Evolutionary conservation across 2,113 vertebrate species (phyloP).

Genomic region (Lamprotornis superbus): DNA sequence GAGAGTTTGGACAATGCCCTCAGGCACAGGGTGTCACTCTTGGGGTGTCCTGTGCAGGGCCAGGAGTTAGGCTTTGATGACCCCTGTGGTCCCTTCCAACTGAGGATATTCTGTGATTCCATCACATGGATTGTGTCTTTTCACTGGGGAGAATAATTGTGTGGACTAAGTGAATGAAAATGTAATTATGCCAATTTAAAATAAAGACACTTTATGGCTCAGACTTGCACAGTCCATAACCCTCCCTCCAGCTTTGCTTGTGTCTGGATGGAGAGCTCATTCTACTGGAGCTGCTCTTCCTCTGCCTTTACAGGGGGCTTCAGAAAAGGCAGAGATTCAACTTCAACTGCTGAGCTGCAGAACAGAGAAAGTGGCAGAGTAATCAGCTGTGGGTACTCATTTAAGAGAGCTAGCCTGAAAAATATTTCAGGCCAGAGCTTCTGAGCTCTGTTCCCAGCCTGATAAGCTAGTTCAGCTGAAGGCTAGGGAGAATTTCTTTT

Average conservation of each 20-base stretch:
- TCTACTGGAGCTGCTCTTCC: not conserved
- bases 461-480: too few relatives aligned
- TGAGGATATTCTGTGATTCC: not conserved
- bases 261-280: not conserved
- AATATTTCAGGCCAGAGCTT: too few relatives aligned
- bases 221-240: not conserved
- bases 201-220: not conserved
- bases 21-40: accelerated
- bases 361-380: not conserved
- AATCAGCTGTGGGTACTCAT: too few relatives aligned
- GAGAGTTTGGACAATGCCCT: not conserved
- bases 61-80: not conserved
- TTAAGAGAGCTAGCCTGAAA: too few relatives aligned
- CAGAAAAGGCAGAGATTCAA: not conserved
- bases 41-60: not conserved
- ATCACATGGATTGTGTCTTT: not conserved
- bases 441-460: too few relatives aligned
- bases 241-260: not conserved
- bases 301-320: not conserved
- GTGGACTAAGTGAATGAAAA: not conserved
- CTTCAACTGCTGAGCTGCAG: not conserved
- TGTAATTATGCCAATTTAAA: not conserved
- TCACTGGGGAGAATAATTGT: not conserved
- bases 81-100: not conserved
- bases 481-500: too few relatives aligned